Base-by-base conservation (phyloP, 2,113 vertebrate genomes). In the Callocephalon fimbriatum region DNA sequence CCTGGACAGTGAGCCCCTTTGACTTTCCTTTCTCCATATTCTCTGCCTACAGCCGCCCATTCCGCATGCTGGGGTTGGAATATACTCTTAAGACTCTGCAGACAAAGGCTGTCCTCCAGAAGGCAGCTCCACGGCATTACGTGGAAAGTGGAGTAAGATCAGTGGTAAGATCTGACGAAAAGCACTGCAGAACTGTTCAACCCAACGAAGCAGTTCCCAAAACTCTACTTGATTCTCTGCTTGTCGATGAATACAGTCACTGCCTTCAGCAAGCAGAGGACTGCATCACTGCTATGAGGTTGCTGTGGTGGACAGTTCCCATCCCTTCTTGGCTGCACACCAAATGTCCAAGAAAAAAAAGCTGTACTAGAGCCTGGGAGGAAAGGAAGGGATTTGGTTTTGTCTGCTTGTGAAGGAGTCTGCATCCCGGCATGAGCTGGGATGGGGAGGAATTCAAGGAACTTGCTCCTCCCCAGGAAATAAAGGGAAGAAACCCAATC, bases 271-370 rank as follows among this genome's bases (percentile, higher is more conserved):
- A 80, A 47, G 40, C 51, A 63, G 56, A 62, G 78, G 71, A 7
- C 29, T 62, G 51, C 32, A 16, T 9, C 2, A 3, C 20, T 7
- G 4, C 35, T 8, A 3, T 12, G 23, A 21, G 35, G 26, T 5
- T 78, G 66, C 79, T 63, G 59, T 65, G 38, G 82, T 95, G 86
- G 58, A 88, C 86, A 91, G 79, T 88, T 96, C 70, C 78, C 26
- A 16, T 65, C 66, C 27, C 51, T 78, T 40, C 73, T 50, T 85
- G 85, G 61, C 88, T 85, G 66, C 42, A 32, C 47, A 79, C 19
- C 56, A 85, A 85, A 71, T 27, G 47, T 50, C n/a, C 74, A 68
- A 53, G 29, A 37, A 53, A 84, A 89, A 89, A 71, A 51, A 9
- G 40, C 63, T 85, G n/a, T 38, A 13, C n/a, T 81, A 25, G 7